These are phyloP conservation scores for Girardinus metallicus DNA, from an alignment of 2,797 vertebrate genomes.

Conservation along the genomic window DNA sequence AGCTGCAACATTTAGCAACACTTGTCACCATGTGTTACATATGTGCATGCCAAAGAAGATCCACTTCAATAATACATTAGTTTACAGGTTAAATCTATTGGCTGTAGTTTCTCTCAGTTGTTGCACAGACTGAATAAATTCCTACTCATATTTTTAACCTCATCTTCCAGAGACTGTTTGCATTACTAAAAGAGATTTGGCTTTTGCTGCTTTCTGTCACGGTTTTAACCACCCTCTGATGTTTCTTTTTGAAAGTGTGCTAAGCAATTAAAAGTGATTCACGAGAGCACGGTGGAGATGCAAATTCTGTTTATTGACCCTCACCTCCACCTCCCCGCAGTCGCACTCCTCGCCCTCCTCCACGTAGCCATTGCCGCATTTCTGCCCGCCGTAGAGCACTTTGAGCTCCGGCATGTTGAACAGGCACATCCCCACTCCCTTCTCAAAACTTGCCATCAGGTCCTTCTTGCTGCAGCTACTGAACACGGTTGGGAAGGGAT, in stretches of 20 bases:
- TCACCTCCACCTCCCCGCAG: constrained; percentile 94
- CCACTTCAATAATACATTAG: constrained; percentile 69
- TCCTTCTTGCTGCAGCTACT: constrained; percentile 97
- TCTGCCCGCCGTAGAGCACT: constrained; percentile 93
- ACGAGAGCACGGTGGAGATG: neutral
- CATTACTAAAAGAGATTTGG: constrained; percentile 38
- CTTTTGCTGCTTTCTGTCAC: constrained; percentile 27
- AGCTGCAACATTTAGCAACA: constrained; percentile 30
- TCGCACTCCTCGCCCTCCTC: constrained; percentile 97
- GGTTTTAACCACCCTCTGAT: constrained; percentile 14
- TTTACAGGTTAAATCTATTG: constrained; percentile 59
- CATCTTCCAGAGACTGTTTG: constrained; percentile 28
- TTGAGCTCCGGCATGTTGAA: constrained; percentile 95
- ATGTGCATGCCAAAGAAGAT: constrained; percentile 24
- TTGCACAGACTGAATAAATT: constrained; percentile 45
- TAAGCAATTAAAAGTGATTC: constrained; percentile 31
- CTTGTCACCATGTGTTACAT: constrained; percentile 31
- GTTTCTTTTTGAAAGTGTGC: constrained; percentile 42
- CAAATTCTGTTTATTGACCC: constrained; percentile 11
- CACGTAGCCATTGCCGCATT: constrained; percentile 96
- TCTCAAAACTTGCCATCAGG: constrained; percentile 92
- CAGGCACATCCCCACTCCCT: constrained; percentile 96
- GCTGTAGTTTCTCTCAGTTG: constrained; percentile 43
- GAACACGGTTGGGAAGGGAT: constrained; percentile 94
- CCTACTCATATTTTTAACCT: constrained; percentile 39